Evolutionary conservation across 2,888 invertebrate species (phyloP).

Genomic region (Creontiades dilutus): DNA sequence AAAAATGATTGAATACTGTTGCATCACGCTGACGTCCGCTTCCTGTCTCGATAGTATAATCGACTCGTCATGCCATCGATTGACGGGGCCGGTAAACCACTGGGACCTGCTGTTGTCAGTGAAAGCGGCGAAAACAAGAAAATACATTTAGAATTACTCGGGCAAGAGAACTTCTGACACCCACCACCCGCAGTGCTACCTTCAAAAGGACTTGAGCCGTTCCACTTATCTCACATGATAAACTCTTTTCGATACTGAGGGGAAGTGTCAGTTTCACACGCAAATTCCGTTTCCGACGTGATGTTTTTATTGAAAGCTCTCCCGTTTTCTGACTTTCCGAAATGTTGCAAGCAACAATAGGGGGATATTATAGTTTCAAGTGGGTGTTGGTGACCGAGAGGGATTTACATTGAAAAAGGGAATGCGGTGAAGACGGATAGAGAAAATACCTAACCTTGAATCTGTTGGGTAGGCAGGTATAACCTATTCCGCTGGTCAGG

Average conservation of each 20-base stretch:
- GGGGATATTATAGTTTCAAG: neutral
- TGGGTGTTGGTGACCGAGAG: neutral
- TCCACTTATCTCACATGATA: neutral
- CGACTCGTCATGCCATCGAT: slow-evolving; percentile 39
- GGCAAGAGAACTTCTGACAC: neutral
- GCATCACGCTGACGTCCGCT: slow-evolving; percentile 18
- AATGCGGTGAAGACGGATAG: too few species aligned
- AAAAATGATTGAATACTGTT: neutral
- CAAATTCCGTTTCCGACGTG: neutral
- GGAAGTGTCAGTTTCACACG: neutral
- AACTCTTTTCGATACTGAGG: neutral
- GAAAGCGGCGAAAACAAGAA: slow-evolving; percentile 42
- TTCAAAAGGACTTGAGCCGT: neutral
- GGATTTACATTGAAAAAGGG: neutral
- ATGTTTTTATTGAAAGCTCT: neutral
- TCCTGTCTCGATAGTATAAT: neutral
- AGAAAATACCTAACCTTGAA: too few species aligned
- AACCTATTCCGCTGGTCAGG: neutral
- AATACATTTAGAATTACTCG: slow-evolving; percentile 21
- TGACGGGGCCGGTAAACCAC: slow-evolving; percentile 9
- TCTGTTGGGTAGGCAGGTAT: neutral
- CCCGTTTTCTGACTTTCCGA: neutral
- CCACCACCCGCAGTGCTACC: neutral
- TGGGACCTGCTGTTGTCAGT: neutral
- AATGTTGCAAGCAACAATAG: neutral